Base-by-base conservation (phyloP, 2,113 vertebrate genomes). In the Aspiorhynchus laticeps region DNA sequence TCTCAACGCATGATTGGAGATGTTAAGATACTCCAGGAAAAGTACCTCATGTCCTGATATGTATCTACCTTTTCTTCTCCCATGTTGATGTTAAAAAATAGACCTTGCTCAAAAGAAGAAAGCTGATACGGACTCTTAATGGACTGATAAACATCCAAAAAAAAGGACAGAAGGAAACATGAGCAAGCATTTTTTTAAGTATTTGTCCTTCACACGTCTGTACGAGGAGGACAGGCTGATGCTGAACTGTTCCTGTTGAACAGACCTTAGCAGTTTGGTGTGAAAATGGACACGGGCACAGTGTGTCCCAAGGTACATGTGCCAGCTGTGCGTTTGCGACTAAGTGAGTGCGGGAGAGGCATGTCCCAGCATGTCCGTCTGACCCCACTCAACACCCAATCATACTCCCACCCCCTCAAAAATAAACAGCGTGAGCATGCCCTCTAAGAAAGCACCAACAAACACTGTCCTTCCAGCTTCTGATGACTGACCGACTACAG, bases 261-360 rank as follows among this genome's bases (percentile, higher is more conserved):
- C 89, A 92, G 93, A 93, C 93, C 90, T 91, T 51, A 11, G 92
- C 92, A 88, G 93, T 94, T 91, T 89, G 92, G 90, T 93, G 91
- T 92, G 91, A 93, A 92, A 94, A 93, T 93, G 93, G 89, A 84
- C 83, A 74, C 92, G 94, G 94, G 94, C 93, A 92, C 90, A 92
- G 92, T 87, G 89, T 86, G 90, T 89, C 92, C 87, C 84, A 88
- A 53, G 63, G 91, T 88, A 96, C 90, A 91, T 84, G 83, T 38
- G 11, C 94, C 95, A 96, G 95, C 96, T 95, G 95, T 93, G 84
- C 86, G 26, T 36, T 85, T 90, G 86, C 74, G 78, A 87, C 69
- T 83, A 82, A 80, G 87, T 38, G 26, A 69, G 82, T 80, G 61
- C 28, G 19, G 75, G 76, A 59, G 78, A 84, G 63, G 85, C 85